Percentiles rank a stretch among this genome's conserved stretches.
Evolutionary conservation across 2,113 vertebrate genomes (phyloP).

Genomic region (Daboia siamensis): DNA sequence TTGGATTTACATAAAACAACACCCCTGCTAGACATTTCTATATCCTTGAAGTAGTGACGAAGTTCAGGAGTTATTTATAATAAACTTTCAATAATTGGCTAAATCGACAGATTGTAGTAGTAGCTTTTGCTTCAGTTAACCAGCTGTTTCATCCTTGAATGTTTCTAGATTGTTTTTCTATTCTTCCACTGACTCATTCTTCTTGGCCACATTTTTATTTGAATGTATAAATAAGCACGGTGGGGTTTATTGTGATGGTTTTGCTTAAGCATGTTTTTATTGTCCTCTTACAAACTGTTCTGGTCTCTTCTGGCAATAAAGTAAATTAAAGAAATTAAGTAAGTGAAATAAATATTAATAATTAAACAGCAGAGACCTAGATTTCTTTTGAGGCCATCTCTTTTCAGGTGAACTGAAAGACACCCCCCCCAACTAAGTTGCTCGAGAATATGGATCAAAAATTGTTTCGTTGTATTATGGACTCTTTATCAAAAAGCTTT

Average conservation of each 20-base stretch:
- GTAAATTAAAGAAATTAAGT: neutral
- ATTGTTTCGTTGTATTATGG: conserved; percentile 32
- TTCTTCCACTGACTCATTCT: conserved; percentile 41
- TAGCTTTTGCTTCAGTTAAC: conserved; percentile 52
- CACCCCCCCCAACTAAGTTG: conserved; percentile 50
- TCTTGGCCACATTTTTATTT: conserved; percentile 42
- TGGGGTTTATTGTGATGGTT: neutral
- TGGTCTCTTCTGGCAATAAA: neutral
- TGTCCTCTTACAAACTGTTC: neutral
- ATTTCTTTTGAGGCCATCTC: conserved; percentile 23
- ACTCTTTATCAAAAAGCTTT: conserved; percentile 10
- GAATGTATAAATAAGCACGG: neutral
- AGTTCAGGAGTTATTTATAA: conserved; percentile 39
- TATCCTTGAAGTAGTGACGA: conserved; percentile 18
- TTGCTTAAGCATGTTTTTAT: neutral
- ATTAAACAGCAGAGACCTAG: conserved; percentile 55
- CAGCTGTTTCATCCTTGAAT: conserved; percentile 29
- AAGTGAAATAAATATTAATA: conserved; percentile 48
- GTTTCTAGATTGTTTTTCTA: conserved; percentile 21
- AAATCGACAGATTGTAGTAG: conserved; percentile 44
- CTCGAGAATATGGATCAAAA: fast-evolving
- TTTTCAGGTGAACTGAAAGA: conserved; percentile 29
- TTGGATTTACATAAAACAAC: neutral
- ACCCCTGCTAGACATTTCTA: neutral
- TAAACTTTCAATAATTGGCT: conserved; percentile 46